Percentiles rank a stretch among this genome's conserved stretches.
These are phyloP conservation scores for Pteromalus puparum DNA, from an alignment of 1,140 invertebrate genomes.

Conservation along the genomic window DNA sequence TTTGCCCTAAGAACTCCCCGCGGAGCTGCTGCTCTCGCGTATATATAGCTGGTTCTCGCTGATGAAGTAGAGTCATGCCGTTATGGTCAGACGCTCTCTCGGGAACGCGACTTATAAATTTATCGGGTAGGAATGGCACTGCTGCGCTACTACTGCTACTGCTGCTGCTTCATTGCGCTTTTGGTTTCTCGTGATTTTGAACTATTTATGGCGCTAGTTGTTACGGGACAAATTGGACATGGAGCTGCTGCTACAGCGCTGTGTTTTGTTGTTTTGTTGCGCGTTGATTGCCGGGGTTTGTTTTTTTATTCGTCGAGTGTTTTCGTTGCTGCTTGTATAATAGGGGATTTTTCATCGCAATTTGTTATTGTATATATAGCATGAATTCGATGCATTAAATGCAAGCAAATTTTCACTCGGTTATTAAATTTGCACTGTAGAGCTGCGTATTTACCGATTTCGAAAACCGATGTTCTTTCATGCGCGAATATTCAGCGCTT, in stretches of 20 bases:
- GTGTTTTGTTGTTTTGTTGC: background rate
- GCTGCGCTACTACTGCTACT: background rate
- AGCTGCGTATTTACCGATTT: no score
- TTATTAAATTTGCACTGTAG: no score
- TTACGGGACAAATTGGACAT: background rate
- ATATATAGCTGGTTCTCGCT: background rate
- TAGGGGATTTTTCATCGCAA: no score
- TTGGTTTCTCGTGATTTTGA: conserved; percentile 31
- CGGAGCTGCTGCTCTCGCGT: background rate
- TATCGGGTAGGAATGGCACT: conserved; percentile 29
- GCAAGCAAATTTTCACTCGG: background rate
- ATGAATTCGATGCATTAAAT: no score
- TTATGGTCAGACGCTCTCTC: conserved; percentile 44
- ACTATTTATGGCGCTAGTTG: background rate
- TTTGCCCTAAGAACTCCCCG: conserved; percentile 48
- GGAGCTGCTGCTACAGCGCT: background rate
- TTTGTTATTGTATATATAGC: no score
- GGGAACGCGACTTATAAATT: conserved; percentile 46
- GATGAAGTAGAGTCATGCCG: conserved; percentile 47
- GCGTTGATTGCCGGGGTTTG: background rate
- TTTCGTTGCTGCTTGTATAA: background rate
- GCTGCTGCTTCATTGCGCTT: conserved; percentile 3
- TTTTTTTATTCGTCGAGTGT: background rate
- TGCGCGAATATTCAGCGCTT: no score
- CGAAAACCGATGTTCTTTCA: no score